Evolutionary conservation across 2,113 vertebrate species (phyloP).

Genomic region (Candoia aspera): DNA sequence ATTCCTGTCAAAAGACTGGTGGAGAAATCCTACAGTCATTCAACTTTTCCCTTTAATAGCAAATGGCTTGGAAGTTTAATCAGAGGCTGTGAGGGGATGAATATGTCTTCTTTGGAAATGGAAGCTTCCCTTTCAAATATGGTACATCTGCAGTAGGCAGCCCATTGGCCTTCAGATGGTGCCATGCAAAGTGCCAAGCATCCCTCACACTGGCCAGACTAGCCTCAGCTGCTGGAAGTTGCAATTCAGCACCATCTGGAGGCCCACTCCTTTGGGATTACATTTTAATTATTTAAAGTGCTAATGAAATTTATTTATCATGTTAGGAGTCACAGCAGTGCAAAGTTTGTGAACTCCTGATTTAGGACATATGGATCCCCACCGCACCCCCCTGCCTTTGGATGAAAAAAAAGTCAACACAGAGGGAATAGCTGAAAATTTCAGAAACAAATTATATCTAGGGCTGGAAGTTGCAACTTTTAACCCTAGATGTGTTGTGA

Average conservation of each 20-base stretch:
- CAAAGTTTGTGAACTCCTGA: background rate
- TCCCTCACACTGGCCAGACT: background rate
- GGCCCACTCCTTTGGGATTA: background rate
- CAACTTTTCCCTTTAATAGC: background rate
- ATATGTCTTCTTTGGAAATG: background rate
- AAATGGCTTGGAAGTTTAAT: background rate
- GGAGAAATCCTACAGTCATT: background rate
- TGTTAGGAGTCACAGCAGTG: background rate
- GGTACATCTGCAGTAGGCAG: too few species aligned
- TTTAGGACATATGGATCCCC: background rate
- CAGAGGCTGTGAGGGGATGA: background rate
- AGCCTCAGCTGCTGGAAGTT: background rate
- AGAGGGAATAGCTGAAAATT: background rate
- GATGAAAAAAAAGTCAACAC: background rate
- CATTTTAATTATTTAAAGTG: background rate
- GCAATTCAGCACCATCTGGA: background rate
- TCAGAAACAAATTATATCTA: conserved; percentile 5
- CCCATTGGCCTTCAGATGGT: background rate
- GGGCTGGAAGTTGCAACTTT: background rate
- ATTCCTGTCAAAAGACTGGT: background rate
- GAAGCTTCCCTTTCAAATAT: background rate
- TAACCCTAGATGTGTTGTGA: background rate
- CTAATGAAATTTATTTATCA: background rate
- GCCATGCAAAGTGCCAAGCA: background rate
- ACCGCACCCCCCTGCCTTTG: background rate